Evolutionary conservation across 2,113 vertebrate species (phyloP).

Genomic region (Empidonax alnorum): DNA sequence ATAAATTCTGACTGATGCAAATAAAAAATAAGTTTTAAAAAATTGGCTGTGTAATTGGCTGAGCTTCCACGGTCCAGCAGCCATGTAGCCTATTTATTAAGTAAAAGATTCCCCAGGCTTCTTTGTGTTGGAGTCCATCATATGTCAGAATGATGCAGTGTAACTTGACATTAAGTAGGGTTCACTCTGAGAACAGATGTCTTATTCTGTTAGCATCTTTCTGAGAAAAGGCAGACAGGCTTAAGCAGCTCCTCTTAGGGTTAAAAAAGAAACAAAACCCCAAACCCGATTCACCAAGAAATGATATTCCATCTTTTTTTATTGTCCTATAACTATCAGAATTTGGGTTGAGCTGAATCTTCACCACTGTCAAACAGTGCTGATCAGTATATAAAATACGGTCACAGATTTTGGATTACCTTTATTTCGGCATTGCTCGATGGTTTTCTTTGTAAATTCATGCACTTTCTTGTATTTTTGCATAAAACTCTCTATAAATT

Average conservation of each 20-base stretch:
- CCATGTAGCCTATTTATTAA: not conserved
- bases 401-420: conserved; percentile 64
- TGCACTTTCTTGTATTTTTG: conserved; percentile 88
- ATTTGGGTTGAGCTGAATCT: not conserved
- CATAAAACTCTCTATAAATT: conserved; percentile 87
- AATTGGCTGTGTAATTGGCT: not conserved
- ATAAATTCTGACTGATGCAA: not conserved
- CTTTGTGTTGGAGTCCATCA: not conserved
- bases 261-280: not conserved
- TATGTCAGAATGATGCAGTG: conserved; percentile 9
- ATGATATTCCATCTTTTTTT: not conserved
- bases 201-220: not conserved
- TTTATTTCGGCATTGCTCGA: conserved; percentile 81
- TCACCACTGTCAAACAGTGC: not conserved
- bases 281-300: not conserved
- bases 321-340: not conserved
- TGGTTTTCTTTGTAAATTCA: conserved; percentile 82
- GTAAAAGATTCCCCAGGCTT: not conserved
- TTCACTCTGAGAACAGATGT: conserved; percentile 6
- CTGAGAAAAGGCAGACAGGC: not conserved
- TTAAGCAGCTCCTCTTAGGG: not conserved
- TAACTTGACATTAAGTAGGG: conserved; percentile 12
- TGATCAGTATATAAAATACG: not conserved
- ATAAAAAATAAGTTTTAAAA: not conserved
- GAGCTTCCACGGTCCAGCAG: not conserved